Base-by-base conservation (phyloP, 2,113 vertebrate species). In the Macquaria australasica region DNA sequence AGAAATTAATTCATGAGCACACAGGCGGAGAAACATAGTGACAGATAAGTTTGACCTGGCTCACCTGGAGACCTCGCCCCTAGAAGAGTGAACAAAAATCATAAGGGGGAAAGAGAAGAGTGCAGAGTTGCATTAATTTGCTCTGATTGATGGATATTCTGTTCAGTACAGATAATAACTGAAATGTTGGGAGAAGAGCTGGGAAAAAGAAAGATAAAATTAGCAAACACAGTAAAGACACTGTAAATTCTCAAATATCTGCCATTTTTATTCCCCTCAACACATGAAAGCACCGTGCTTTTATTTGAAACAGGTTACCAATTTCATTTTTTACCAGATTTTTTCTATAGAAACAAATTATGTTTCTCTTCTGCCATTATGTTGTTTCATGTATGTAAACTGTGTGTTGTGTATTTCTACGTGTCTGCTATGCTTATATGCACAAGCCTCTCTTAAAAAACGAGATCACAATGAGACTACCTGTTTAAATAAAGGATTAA, bases 1-100 rank as follows among this genome's bases (percentile, higher is more conserved):
- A 79, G 34, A 84, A 43, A 73, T 74, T 23, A 76, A 66, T 0
- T 73, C 9, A 70, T 87, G 79, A 83, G 41, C n/a, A 53, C 73
- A 84, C 12, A 67, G 71, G 88, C 15, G 50, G 68, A 23, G 25
- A 75, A 73, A 39, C 21, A n/a, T 34, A 48, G 20, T 48, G 25
- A 82, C 41, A 77, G 70, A 80, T 69, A 87, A 83, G 81, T 83
- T 86, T 89, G 83, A 94, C 86, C 89, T 78, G 83, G 91, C 94
- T 95, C 94, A 95, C 94, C 94, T 95, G 94, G 94, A 91, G 94
- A 95, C 91, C 93, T 92, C 16, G 94, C 89, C 37, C 93, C 94
- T 94, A 68, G 2, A 73, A 73, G 28, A 81, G 78, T 4, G 16
- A 82, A 73, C 77, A 85, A 39, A 89, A 91, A 90, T 74, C 78